Evolutionary conservation across 2,888 invertebrate species (phyloP).

Genomic region (Acronicta psi): DNA sequence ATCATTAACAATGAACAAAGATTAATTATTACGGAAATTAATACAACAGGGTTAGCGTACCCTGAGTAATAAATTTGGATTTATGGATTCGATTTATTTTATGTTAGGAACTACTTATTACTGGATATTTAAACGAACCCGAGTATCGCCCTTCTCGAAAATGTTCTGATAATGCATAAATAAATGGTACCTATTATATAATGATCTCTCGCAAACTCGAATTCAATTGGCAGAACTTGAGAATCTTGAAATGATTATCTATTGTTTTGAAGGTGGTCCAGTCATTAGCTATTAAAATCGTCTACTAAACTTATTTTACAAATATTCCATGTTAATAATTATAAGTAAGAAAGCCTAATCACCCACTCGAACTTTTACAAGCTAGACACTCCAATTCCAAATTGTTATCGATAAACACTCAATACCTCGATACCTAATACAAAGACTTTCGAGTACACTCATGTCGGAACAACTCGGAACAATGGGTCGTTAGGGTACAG

Average conservation of each 20-base stretch:
- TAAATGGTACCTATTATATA: too few relatives aligned
- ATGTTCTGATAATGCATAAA: not conserved
- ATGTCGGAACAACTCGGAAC: slow-evolving; percentile 25
- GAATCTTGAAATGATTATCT: too few relatives aligned
- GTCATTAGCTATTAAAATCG: too few relatives aligned
- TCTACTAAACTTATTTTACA: too few relatives aligned
- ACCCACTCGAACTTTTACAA: slow-evolving; percentile 18
- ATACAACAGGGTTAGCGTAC: slow-evolving; percentile 18
- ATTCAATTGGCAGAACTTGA: too few relatives aligned
- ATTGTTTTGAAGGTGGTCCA: too few relatives aligned
- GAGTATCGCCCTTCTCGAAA: too few relatives aligned
- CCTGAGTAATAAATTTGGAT: slow-evolving; percentile 7
- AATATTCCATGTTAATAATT: slow-evolving; percentile 7
- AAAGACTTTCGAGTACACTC: slow-evolving; percentile 22
- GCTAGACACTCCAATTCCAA: slow-evolving; percentile 5
- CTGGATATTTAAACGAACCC: not conserved
- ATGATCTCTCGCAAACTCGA: too few relatives aligned
- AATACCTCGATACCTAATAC: slow-evolving; percentile 22
- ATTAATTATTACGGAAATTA: slow-evolving; percentile 48
- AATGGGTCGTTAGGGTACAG: slow-evolving; percentile 34
- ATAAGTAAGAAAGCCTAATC: slow-evolving; percentile 32
- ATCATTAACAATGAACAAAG: slow-evolving; percentile 34
- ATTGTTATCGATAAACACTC: slow-evolving; percentile 47
- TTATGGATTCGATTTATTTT: slow-evolving; percentile 26
- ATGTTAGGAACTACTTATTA: not conserved